phyloP scores from a whole-genome alignment of 2,113 vertebrate genomes.

The Takifugu flavidus region DNA sequence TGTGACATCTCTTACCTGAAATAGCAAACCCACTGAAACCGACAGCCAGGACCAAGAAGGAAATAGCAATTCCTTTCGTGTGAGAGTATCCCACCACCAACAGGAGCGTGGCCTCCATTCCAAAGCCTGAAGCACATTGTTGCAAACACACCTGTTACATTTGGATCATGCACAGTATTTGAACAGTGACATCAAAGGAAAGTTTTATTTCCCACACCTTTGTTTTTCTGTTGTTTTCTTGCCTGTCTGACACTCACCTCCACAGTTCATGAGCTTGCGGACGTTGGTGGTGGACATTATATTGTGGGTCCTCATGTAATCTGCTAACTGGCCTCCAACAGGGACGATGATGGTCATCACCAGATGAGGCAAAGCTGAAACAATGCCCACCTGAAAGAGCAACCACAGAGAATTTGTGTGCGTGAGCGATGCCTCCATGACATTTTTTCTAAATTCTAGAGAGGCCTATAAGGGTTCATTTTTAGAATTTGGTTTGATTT shows the following conservation, averaged over 20 bases:
- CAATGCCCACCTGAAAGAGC: slow-evolving; percentile 78
- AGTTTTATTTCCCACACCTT: too few relatives aligned
- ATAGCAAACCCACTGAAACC: slow-evolving; percentile 93
- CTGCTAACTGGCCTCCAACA: slow-evolving; percentile 87
- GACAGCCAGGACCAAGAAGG: slow-evolving; percentile 87
- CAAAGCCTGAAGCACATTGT: slow-evolving; percentile 76
- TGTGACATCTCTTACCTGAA: slow-evolving; percentile 75
- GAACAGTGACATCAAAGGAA: too few relatives aligned
- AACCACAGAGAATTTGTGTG: neutral
- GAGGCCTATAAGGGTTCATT: neutral
- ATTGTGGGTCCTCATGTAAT: slow-evolving; percentile 82
- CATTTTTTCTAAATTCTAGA: neutral
- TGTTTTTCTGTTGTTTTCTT: neutral
- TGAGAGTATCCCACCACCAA: slow-evolving; percentile 90
- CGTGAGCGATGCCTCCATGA: neutral
- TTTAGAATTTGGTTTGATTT: too few relatives aligned
- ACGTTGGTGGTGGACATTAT: slow-evolving; percentile 92
- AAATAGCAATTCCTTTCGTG: slow-evolving; percentile 85
- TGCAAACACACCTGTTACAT: neutral
- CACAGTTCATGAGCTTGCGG: slow-evolving; percentile 93
- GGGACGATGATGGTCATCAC: slow-evolving; percentile 94
- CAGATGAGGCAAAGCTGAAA: slow-evolving; percentile 89
- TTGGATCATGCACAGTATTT: neutral
- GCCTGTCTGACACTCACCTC: slow-evolving; percentile 72
- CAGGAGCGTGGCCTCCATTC: slow-evolving; percentile 89